phyloP scores from a whole-genome alignment of 2,797 vertebrate genomes.

The Rhinoraja longicauda region DNA sequence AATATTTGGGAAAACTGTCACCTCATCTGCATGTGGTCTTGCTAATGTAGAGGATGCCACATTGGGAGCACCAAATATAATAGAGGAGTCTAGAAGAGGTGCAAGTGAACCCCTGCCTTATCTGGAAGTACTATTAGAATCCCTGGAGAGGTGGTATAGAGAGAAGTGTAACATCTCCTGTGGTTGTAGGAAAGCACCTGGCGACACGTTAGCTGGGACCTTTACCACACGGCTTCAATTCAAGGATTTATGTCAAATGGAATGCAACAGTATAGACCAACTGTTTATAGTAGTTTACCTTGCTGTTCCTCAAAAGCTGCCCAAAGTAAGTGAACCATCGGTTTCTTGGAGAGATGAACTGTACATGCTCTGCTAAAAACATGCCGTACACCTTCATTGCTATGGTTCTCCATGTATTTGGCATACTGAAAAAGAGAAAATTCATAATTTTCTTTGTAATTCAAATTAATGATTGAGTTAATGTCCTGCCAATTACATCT shows the following conservation, averaged over 20 bases:
- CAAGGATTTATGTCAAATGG: neutral
- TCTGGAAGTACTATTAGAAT: no score
- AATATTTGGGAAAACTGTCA: no score
- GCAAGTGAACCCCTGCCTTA: no score
- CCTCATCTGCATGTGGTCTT: no score
- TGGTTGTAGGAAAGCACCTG: no score
- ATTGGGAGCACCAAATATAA: no score
- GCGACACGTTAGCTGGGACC: no score
- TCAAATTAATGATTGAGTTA: constrained; percentile 73
- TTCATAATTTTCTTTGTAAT: constrained; percentile 58
- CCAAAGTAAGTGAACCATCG: constrained; percentile 88
- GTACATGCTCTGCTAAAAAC: constrained; percentile 93
- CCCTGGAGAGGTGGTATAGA: no score
- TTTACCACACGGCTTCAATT: neutral
- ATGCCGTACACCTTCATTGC: constrained; percentile 86
- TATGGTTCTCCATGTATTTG: constrained; percentile 98
- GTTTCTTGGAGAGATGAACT: constrained; percentile 87
- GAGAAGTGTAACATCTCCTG: no score
- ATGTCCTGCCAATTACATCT: constrained; percentile 97
- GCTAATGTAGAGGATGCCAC: no score
- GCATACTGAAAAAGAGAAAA: constrained; percentile 87
- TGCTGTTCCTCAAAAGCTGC: constrained; percentile 96
- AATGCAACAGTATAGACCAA: neutral
- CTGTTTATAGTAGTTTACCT: constrained; percentile 60
- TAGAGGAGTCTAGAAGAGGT: no score